phyloP scores from a whole-genome alignment of 2,113 vertebrate species.

The Callocephalon fimbriatum region DNA sequence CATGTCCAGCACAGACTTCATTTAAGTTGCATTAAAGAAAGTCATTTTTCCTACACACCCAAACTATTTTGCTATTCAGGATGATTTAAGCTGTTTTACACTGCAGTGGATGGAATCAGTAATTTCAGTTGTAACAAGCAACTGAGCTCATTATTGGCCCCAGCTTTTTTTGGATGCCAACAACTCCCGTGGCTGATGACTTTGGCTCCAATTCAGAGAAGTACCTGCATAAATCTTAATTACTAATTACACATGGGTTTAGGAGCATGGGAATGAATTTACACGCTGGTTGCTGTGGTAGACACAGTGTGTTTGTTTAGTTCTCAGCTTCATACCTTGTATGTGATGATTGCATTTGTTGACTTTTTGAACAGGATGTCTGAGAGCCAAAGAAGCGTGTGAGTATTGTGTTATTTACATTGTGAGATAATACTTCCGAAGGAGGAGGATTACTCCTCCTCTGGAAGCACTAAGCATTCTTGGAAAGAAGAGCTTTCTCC shows the following conservation, averaged over 20 bases:
- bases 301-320: neutral
- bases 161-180: constrained; percentile 30
- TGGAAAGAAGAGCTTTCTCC: neutral
- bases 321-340: neutral
- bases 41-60: neutral
- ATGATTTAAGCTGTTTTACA: constrained; percentile 56
- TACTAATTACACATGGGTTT: constrained; percentile 8
- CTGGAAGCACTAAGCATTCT: neutral
- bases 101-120: constrained; percentile 9
- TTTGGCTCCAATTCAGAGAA: constrained; percentile 53
- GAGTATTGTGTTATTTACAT: neutral
- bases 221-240: constrained; percentile 63
- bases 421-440: neutral
- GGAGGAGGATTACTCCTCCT: neutral
- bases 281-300: neutral
- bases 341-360: neutral
- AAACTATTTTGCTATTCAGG: neutral
- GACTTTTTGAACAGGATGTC: neutral
- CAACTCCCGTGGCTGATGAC: constrained; percentile 23
- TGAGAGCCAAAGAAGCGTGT: neutral
- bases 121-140: constrained; percentile 39
- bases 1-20: neutral
- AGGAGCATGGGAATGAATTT: constrained; percentile 25
- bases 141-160: constrained; percentile 56
- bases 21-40: neutral